Percentiles rank a stretch among this genome's conserved stretches.
phyloP scores from a whole-genome alignment of 2,888 invertebrate species.

The Liodrosophila aerea region DNA sequence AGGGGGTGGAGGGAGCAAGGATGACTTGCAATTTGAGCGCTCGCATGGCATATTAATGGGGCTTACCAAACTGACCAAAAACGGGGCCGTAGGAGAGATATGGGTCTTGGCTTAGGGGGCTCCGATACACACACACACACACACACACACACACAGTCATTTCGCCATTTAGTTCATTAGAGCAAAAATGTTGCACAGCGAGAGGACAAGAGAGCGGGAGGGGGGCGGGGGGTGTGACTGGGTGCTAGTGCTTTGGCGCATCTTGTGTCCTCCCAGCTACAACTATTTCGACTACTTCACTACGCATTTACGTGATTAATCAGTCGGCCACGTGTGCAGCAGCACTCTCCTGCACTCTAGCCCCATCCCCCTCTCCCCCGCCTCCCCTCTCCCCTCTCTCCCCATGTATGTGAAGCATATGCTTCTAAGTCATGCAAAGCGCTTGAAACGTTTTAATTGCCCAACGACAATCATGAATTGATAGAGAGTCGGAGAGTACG shows the following conservation, averaged over 20 bases:
- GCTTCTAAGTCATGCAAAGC: slow-evolving; percentile 72
- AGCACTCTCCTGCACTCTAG: background rate
- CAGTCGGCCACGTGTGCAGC: slow-evolving; percentile 70
- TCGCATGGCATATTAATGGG: slow-evolving; percentile 72
- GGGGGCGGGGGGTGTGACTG: background rate
- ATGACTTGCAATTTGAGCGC: slow-evolving; percentile 74
- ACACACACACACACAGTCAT: background rate
- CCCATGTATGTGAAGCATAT: slow-evolving; percentile 43
- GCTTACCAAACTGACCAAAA: slow-evolving; percentile 40
- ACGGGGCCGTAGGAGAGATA: no score
- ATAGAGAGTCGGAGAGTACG: slow-evolving; percentile 23
- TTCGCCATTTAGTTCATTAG: slow-evolving; percentile 75
- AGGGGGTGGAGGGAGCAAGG: slow-evolving; percentile 56
- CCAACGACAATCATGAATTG: slow-evolving; percentile 41
- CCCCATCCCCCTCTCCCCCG: background rate
- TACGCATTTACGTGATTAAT: slow-evolving; percentile 77
- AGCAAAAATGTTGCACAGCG: slow-evolving; percentile 65
- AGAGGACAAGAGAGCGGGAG: background rate
- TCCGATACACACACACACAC: slow-evolving; percentile 9
- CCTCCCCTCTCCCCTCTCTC: slow-evolving; percentile 8
- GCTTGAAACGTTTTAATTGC: slow-evolving; percentile 62
- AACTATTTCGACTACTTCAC: slow-evolving; percentile 38
- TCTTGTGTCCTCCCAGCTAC: slow-evolving; percentile 26
- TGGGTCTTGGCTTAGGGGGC: background rate
- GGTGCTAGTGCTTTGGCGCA: slow-evolving; percentile 17